phyloP scores from a whole-genome alignment of 2,113 vertebrate species.

The Montifringilla adamsi region DNA sequence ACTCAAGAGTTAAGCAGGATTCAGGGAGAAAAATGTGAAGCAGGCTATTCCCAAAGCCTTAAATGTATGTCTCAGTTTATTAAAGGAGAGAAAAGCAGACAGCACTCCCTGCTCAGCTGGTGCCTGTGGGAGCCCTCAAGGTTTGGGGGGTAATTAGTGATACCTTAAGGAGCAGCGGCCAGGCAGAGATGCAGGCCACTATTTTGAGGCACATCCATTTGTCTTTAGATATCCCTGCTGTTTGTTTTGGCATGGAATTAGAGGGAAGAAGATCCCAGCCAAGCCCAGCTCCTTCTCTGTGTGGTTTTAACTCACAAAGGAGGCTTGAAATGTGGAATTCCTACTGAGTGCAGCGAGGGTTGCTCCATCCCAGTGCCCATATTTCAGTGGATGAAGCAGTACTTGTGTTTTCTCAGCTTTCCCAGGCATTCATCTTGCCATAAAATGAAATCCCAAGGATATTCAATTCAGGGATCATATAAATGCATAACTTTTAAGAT shows the following conservation, averaged over 20 bases:
- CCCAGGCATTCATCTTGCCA: neutral
- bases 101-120: neutral
- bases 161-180: neutral
- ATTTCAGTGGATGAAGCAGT: neutral
- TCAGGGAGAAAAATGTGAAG: neutral
- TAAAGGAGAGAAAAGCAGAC: neutral
- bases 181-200: neutral
- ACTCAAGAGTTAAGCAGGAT: neutral
- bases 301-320: neutral
- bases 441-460: constrained; percentile 5
- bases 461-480: neutral
- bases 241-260: neutral
- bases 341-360: neutral
- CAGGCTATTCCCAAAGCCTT: neutral
- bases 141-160: neutral
- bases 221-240: neutral
- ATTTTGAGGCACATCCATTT: neutral
- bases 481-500: neutral
- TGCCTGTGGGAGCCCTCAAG: neutral
- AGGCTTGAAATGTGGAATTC: neutral
- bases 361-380: neutral
- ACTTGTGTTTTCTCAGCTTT: neutral
- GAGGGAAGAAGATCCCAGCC: neutral
- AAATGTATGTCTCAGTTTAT: neutral
- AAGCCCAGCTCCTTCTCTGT: neutral